Percentiles rank a stretch among this genome's conserved stretches.
These are phyloP conservation scores for Probaryconus sp. DNA, from an alignment of 1,140 invertebrate genomes.

Conservation along the genomic window DNA sequence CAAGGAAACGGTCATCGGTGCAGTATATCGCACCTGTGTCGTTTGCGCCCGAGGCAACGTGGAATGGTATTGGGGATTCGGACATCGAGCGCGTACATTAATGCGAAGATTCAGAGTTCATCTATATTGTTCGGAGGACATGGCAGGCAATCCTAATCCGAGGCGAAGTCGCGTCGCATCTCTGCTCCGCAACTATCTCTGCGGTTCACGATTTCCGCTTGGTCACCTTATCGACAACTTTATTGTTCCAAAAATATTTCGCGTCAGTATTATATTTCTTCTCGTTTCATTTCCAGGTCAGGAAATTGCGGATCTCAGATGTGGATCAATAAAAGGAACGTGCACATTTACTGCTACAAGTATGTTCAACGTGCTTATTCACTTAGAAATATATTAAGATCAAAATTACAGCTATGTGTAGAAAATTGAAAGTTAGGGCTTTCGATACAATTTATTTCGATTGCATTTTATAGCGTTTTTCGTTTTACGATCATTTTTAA, in stretches of 20 bases:
- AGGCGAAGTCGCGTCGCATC: background rate
- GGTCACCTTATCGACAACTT: slow-evolving; percentile 59
- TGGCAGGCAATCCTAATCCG: slow-evolving; percentile 10
- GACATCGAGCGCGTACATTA: slow-evolving; percentile 1
- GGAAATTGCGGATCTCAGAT: background rate
- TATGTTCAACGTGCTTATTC: too few species aligned
- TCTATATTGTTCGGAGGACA: too few species aligned
- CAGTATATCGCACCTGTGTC: slow-evolving; percentile 4
- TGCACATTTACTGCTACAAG: too few species aligned
- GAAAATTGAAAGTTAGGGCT: too few species aligned
- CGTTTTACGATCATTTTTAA: too few species aligned
- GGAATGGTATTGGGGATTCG: background rate
- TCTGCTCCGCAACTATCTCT: slow-evolving; percentile 1
- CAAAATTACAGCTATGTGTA: too few species aligned
- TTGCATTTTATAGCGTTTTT: too few species aligned
- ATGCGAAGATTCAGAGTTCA: too few species aligned
- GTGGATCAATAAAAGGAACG: background rate
- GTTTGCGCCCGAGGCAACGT: background rate
- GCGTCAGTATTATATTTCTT: slow-evolving; percentile 1
- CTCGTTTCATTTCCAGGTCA: slow-evolving; percentile 7
- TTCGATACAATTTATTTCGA: too few species aligned
- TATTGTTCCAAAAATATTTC: slow-evolving; percentile 63
- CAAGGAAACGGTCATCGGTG: slow-evolving; percentile 22
- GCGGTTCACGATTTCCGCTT: slow-evolving; percentile 33
- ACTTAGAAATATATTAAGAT: too few species aligned